These are phyloP conservation scores for Globodera rostochiensis DNA, from an alignment of 1,140 invertebrate genomes.

Conservation along the genomic window DNA sequence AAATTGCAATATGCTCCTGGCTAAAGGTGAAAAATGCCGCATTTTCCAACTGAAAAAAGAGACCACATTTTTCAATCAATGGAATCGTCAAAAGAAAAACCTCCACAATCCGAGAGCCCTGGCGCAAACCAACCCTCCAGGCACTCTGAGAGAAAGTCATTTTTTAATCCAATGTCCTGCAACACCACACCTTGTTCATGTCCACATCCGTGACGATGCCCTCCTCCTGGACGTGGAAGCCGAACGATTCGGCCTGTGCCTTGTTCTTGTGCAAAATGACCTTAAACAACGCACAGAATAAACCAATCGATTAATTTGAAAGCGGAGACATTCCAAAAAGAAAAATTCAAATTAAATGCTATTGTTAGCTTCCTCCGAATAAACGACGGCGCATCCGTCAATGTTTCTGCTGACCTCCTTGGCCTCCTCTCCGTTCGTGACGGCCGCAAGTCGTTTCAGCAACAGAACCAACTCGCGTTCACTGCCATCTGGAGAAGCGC, in stretches of 20 bases:
- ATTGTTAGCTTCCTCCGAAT: too few species aligned
- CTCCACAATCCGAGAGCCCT: conserved; percentile 86
- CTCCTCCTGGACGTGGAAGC: conserved; percentile 92
- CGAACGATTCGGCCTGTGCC: conserved; percentile 76
- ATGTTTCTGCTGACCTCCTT: conserved; percentile 66
- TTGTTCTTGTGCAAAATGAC: conserved; percentile 33
- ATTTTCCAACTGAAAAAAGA: conserved; percentile 76
- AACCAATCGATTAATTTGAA: too few species aligned
- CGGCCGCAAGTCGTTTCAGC: conserved; percentile 52
- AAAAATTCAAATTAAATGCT: too few species aligned
- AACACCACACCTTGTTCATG: conserved; percentile 67
- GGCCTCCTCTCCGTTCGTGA: conserved; percentile 63
- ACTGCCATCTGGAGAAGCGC: conserved; percentile 50
- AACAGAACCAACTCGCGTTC: conserved; percentile 54
- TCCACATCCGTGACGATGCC: conserved; percentile 92
- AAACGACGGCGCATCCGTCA: too few species aligned
- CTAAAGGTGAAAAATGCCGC: conserved; percentile 83
- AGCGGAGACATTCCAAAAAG: too few species aligned
- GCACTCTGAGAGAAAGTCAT: conserved; percentile 73
- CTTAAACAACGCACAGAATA: not conserved
- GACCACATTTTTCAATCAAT: not conserved
- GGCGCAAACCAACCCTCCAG: conserved; percentile 83
- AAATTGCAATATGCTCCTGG: conserved; percentile 90
- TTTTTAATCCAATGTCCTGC: not conserved
- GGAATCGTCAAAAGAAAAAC: conserved; percentile 61